phyloP scores from a whole-genome alignment of 1,140 invertebrate genomes.

The Episyrphus balteatus region DNA sequence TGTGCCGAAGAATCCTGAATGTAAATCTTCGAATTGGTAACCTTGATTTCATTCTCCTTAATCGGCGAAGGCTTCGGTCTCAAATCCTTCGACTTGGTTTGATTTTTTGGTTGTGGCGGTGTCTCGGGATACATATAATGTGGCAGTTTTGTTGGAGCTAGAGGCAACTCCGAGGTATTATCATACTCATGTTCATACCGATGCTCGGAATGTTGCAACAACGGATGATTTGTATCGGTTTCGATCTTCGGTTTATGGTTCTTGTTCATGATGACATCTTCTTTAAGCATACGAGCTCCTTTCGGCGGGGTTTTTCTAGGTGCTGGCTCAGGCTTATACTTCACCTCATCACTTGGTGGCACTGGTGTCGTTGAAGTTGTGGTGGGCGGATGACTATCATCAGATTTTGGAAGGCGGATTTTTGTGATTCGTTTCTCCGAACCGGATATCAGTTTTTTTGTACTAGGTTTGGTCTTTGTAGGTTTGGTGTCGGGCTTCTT shows the following conservation, averaged over 20 bases:
- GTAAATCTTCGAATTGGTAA: slow-evolving; percentile 21
- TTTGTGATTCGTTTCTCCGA: slow-evolving; percentile 42
- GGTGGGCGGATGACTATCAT: slow-evolving; percentile 5
- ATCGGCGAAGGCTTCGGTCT: slow-evolving; percentile 29
- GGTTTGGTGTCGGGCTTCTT: slow-evolving; percentile 14
- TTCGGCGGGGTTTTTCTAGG: slow-evolving; percentile 26
- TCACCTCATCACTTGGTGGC: slow-evolving; percentile 24
- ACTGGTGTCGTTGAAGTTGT: slow-evolving; percentile 10
- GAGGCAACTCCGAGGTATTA: slow-evolving; percentile 48
- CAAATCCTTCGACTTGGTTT: slow-evolving; percentile 7
- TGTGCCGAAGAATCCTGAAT: slow-evolving; percentile 10
- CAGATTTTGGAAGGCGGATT: slow-evolving; percentile 30
- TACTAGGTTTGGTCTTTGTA: slow-evolving; percentile 7
- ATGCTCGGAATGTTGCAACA: slow-evolving; percentile 64
- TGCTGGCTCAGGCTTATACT: slow-evolving; percentile 35
- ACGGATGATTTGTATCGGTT: slow-evolving; percentile 45
- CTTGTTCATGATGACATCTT: slow-evolving; percentile 27
- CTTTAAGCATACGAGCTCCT: slow-evolving; percentile 23
- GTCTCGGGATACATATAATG: slow-evolving; percentile 49
- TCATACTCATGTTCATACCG: slow-evolving; percentile 54
- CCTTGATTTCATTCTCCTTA: slow-evolving; percentile 31
- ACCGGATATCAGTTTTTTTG: slow-evolving; percentile 29
- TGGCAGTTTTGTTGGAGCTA: slow-evolving; percentile 51
- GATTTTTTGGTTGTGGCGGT: slow-evolving; percentile 14
- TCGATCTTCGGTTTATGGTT: slow-evolving; percentile 23